Base-by-base conservation (phyloP, 1,140 invertebrate genomes). In the Tribolium castaneum region DNA sequence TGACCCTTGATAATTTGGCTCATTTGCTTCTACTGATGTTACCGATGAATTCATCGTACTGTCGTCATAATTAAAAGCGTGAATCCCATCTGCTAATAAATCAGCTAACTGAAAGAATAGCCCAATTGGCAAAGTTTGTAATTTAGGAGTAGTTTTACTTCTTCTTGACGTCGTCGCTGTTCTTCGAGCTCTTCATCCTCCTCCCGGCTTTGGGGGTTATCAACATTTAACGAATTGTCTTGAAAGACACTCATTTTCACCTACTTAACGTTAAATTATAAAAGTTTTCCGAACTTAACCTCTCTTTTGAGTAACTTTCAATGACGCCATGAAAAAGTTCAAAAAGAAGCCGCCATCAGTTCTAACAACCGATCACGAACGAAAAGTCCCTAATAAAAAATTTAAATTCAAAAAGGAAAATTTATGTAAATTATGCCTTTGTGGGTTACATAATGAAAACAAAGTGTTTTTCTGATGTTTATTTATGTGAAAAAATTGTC, bases 151-250 rank as follows among this genome's bases (percentile, higher is more conserved):
- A 45, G 7, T 71, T 16, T 75, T 70, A 85, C 85, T 78, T 86
- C 85, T 80, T 84, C 82, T 66, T 84, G 80, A 13, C 83, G 76
- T 62, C 82, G 30, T 71, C 81, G 81, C 70, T 84, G 82, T 34
- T 86, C 84, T 77, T 86, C 84, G 7, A 85, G 75, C 76, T 85
- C 83, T 78, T 86, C 85, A 13, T 84, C 83, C 80, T 86, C 84
- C 73, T 86, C 84, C 35, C 82, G 51, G 80, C 84, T 84, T 79
- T 85, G 82, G 13, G 82, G 78, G 30, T 84, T 84, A 34, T 82
- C 79, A 39, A 85, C 66, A 30, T 83, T 79, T 25, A 85, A 51
- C 3, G 50, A 39, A n/a, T 35, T 35, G 2, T 72, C 35, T 50
- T 72, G 39, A 19, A 72, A 72, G 50, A 66, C 10, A 14, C 59